phyloP scores from a whole-genome alignment of 2,888 invertebrate species.

The Chrysina gloriosa region DNA sequence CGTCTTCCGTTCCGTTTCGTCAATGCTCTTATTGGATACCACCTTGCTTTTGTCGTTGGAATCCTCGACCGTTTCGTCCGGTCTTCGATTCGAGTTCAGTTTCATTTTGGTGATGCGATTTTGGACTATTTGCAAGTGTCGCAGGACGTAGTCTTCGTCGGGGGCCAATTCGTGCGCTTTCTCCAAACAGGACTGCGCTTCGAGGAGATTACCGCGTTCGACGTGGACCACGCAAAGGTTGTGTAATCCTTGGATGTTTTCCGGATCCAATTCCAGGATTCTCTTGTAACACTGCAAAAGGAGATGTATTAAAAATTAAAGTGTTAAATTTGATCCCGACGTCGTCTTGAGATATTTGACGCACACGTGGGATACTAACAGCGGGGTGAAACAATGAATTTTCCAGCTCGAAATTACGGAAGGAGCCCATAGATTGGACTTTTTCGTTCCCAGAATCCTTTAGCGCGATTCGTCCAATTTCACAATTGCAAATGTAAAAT shows the following conservation, averaged over 20 bases:
- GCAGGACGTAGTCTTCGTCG: slow-evolving; percentile 88
- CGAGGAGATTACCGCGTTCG: slow-evolving; percentile 86
- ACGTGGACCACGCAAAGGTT: slow-evolving; percentile 97
- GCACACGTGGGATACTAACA: no score
- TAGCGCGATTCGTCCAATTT: no score
- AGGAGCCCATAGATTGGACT: no score
- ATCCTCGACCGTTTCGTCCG: slow-evolving; percentile 40
- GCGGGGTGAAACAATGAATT: no score
- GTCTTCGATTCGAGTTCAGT: slow-evolving; percentile 53
- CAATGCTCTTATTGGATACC: slow-evolving; percentile 62
- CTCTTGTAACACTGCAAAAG: slow-evolving; percentile 84
- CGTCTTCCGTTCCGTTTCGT: slow-evolving; percentile 61
- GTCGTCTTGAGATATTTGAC: no score
- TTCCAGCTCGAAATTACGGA: no score
- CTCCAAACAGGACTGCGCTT: slow-evolving; percentile 87
- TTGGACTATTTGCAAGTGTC: slow-evolving; percentile 90
- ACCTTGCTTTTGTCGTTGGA: slow-evolving; percentile 56
- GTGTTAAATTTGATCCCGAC: no score
- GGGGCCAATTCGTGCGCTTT: slow-evolving; percentile 87
- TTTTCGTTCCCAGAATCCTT: no score
- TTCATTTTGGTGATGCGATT: slow-evolving; percentile 69
- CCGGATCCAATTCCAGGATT: slow-evolving; percentile 87
- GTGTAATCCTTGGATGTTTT: slow-evolving; percentile 93
- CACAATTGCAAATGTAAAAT: not conserved
- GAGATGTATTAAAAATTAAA: slow-evolving; percentile 3